Evolutionary conservation across 2,888 invertebrate species (phyloP).

Genomic region (Pseudoips prasinana): DNA sequence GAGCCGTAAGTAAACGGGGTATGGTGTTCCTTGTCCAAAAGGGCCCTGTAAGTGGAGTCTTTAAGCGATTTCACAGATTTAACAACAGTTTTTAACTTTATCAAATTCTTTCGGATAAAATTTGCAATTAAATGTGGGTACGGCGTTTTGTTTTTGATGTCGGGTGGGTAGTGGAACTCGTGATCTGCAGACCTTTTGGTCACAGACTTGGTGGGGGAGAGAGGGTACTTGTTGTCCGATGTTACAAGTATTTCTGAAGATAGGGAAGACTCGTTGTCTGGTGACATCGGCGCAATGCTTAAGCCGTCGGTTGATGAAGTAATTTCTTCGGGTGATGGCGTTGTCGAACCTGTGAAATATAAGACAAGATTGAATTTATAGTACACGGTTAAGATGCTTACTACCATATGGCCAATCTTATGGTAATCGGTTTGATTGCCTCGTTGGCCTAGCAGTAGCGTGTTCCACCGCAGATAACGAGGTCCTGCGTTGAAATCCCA

Average conservation of each 20-base stretch:
- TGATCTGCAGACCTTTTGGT: conserved; percentile 15
- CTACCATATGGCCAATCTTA: too few relatives aligned
- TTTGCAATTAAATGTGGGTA: background rate
- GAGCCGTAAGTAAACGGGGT: background rate
- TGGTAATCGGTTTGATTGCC: too few relatives aligned
- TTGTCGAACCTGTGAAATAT: conserved; percentile 15
- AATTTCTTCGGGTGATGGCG: conserved; percentile 11
- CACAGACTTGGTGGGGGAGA: conserved; percentile 11
- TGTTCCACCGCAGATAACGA: too few relatives aligned
- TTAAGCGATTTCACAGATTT: conserved; percentile 22
- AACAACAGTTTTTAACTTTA: conserved; percentile 8
- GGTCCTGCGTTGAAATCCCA: too few relatives aligned
- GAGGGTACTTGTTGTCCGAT: conserved; percentile 19
- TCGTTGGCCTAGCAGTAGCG: too few relatives aligned
- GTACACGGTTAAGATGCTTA: background rate
- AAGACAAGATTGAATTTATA: too few relatives aligned
- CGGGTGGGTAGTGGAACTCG: background rate
- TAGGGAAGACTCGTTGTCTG: conserved; percentile 16
- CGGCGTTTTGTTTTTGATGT: background rate
- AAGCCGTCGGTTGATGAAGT: background rate
- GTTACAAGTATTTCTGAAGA: conserved; percentile 36
- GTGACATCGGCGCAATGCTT: conserved; percentile 16
- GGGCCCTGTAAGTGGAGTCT: background rate
- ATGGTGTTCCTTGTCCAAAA: background rate
- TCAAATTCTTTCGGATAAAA: background rate